phyloP scores from a whole-genome alignment of 2,888 invertebrate species.

The Eulithis testata region DNA sequence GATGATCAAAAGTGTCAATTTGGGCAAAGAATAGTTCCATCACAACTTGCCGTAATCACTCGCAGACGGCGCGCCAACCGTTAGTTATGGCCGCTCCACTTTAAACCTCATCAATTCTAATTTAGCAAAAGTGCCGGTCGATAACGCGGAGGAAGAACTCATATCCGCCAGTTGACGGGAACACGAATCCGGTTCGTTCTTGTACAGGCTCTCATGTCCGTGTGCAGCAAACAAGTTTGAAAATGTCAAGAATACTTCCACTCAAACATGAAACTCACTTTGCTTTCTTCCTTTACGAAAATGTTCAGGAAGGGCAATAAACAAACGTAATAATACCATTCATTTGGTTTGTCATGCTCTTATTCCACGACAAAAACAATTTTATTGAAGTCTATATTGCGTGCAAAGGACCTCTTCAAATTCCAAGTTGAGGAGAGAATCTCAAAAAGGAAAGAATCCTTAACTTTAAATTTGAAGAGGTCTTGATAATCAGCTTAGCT shows the following conservation, averaged over 20 bases:
- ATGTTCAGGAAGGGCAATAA: no score
- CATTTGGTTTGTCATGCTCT: no score
- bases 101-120: constrained; percentile 84
- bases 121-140: constrained; percentile 83
- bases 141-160: constrained; percentile 81
- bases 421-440: no score
- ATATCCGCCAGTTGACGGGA: constrained; percentile 72
- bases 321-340: no score
- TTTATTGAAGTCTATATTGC: no score
- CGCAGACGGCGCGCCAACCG: constrained; percentile 65
- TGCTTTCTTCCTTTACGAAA: no score
- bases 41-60: constrained; percentile 35
- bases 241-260: background rate
- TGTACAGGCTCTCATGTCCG: constrained; percentile 5
- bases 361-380: no score
- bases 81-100: constrained; percentile 82
- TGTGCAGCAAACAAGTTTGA: background rate
- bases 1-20: constrained; percentile 16
- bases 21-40: constrained; percentile 32
- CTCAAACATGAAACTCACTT: no score
- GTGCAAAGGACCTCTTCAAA: no score
- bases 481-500: constrained; percentile 27
- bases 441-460: no score
- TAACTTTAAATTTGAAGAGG: constrained; percentile 15
- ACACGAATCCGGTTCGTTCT: constrained; percentile 39